Evolutionary conservation across 2,113 vertebrate genomes (phyloP), one percentile per base, ranked within the genome.

Genomic region (Chloropsis hardwickii): DNA sequence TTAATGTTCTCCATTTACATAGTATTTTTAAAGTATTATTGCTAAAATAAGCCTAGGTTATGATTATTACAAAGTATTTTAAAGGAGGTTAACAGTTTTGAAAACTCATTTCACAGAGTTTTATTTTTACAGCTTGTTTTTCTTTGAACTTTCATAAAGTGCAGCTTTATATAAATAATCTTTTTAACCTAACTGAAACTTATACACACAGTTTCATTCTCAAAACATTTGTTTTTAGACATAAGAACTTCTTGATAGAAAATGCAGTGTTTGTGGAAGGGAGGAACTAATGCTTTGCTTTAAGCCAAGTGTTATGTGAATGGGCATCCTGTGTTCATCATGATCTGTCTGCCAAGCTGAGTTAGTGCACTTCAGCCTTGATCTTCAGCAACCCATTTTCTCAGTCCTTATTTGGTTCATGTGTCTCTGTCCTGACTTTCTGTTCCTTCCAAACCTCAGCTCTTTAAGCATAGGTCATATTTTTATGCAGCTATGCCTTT

Each of bases 191-290:
- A 72, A 76, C 57, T 94, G 92, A 88, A 94, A 66, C 9, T 73
- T 57, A 50, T 8, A 71, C 27, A 61, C 33, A 67, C 10, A 33
- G 39, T 35, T 92, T 93, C 12, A 42, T 89, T 92, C 90, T 89
- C 27, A 91, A 94, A 94, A 71, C 27, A 88, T 84, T 45, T 90
- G 23, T 33, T 58, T 95, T 92, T 94, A 82, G 89, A 88, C 18
- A 10, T 53, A 78, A 67, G 33, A 77, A 64, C 37, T 69, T 94
- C 51, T 66, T 56, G 81, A 33, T 27, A 89, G 39, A 90, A 89
- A 93, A 72, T 45, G 11, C 22, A 53, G 47, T 89, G 56, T 78
- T 96, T 79, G 33, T 71, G 47, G 53, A 95, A 94, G 37, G 70
- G 54, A 81, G 45, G 64, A 69, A 82, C n/a, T 72, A 91, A 62